Base-by-base conservation (phyloP, 2,797 vertebrate genomes). In the Hyperoplus immaculatus region DNA sequence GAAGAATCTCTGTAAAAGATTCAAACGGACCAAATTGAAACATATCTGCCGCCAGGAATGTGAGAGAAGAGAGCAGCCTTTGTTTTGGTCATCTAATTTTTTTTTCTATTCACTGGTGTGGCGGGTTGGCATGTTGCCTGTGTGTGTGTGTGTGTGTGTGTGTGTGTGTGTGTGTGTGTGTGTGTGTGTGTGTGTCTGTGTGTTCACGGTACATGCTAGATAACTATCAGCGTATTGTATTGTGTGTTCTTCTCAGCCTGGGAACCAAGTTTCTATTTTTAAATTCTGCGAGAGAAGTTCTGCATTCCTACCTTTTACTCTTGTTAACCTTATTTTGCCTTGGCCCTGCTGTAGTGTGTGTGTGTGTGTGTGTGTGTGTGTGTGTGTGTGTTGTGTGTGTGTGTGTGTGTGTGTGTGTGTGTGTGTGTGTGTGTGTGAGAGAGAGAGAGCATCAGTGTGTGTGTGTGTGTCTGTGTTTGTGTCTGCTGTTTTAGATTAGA, bases 1-100 rank as follows among this genome's bases (percentile, higher is more conserved):
- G 68, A 46, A 47, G 21, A 8, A 65, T 63, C 87, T 77, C 72
- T 75, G 72, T 81, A 75, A 74, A 79, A 21, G 7, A 58, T 82
- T 41, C 8, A 60, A 8, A 6, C 8, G 63, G 6, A 8, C 61
- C 79, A 61, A 61, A 29, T 29, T 65, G 63, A 88, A 78, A 85
- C 53, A 58, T 84, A 58, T 84, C 78, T 69, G 71, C 78, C 72
- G 77, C 74, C 75, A 86, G 86, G 88, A 91, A 87, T 89, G 74
- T 4, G 71, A 83, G 2, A 61, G 82, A 92, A 93, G 83, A 94
- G 88, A 93, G 89, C 58, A 78, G 82, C 74, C 90, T 92, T 93
- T 92, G 92, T 94, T 87, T 86, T 77, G 72, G 76, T 87, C 81
- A 66, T 86, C 68, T 61, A 46, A 62, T 81, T 77, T 65, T 74